Percentiles rank a stretch among this genome's conserved stretches.
phyloP scores from a whole-genome alignment of 2,888 invertebrate genomes.

The Pristionchus mayeri region DNA sequence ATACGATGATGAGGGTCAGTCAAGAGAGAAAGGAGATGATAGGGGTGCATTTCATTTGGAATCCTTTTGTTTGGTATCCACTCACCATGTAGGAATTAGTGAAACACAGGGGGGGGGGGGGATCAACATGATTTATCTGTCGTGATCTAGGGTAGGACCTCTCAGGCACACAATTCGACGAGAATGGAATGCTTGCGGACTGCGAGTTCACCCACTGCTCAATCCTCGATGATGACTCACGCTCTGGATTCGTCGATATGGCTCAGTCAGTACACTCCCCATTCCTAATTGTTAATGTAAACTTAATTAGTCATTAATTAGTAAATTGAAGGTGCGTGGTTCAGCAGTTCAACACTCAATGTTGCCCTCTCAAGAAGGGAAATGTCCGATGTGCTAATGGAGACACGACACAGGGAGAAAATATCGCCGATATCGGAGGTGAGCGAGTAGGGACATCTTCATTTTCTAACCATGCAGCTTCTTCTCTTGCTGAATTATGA shows the following conservation, averaged over 20 bases:
- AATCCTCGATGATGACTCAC: conserved; percentile 62
- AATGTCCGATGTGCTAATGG: conserved; percentile 73
- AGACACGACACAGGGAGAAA: conserved; percentile 72
- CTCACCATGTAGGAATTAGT: too few relatives aligned
- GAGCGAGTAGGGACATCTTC: too few relatives aligned
- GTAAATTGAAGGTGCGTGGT: conserved; percentile 54
- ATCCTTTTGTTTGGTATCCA: too few relatives aligned
- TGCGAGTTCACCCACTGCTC: conserved; percentile 60
- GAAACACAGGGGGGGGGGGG: too few relatives aligned
- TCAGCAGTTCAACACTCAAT: conserved; percentile 59
- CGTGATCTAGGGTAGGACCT: too few relatives aligned
- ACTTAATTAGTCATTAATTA: background rate
- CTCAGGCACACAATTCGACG: conserved; percentile 70
- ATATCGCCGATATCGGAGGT: conserved; percentile 73
- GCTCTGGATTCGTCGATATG: conserved; percentile 70
- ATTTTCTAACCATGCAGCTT: too few relatives aligned
- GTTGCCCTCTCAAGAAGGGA: conserved; percentile 71
- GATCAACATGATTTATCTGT: too few relatives aligned
- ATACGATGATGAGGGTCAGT: conserved; percentile 70
- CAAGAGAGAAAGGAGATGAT: too few relatives aligned
- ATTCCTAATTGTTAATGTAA: background rate
- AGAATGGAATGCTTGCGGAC: conserved; percentile 64
- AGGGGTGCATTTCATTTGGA: too few relatives aligned
- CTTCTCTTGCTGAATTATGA: too few relatives aligned
- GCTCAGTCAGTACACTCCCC: conserved; percentile 57